Conservation (phyloP, 2,113 vertebrate genomes). For the Spea multiplicata region DNA sequence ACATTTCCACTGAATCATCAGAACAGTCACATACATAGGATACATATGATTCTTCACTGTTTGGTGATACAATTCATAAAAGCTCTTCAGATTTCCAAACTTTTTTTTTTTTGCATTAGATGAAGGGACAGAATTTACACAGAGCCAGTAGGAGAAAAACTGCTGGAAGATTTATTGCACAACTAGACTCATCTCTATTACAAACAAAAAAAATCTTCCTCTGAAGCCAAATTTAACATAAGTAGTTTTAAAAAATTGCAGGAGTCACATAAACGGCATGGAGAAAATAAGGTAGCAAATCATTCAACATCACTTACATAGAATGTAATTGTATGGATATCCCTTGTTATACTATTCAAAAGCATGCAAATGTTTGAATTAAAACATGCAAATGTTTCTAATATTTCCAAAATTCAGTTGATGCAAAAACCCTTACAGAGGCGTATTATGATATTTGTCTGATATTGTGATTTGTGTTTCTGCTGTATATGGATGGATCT, state of each 20-base stretch:
- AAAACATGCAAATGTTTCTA: no score
- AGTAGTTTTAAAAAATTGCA: conserved; percentile 32
- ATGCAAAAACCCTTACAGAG: no score
- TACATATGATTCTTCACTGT: no score
- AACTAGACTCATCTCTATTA: conserved; percentile 28
- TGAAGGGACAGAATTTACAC: background rate
- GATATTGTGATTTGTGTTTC: no score
- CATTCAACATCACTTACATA: conserved; percentile 37
- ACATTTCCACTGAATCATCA: no score
- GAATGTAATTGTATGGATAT: conserved; percentile 30
- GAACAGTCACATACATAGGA: no score
- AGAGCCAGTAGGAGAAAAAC: conserved; percentile 23
- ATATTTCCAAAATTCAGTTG: no score
- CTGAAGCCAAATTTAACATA: conserved; percentile 39
- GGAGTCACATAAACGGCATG: conserved; percentile 34
- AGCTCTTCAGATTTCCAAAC: no score
- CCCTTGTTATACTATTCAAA: conserved; percentile 16
- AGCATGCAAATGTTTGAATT: conserved; percentile 34
- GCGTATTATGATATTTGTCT: no score
- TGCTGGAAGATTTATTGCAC: conserved; percentile 32
- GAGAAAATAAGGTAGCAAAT: conserved; percentile 39
- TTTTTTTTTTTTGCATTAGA: background rate
- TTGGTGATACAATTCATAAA: no score
- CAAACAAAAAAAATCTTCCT: conserved; percentile 22
- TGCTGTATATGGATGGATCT: no score